Evolutionary conservation across 2,113 vertebrate genomes (phyloP).

Genomic region (Chaetodon trifascialis): DNA sequence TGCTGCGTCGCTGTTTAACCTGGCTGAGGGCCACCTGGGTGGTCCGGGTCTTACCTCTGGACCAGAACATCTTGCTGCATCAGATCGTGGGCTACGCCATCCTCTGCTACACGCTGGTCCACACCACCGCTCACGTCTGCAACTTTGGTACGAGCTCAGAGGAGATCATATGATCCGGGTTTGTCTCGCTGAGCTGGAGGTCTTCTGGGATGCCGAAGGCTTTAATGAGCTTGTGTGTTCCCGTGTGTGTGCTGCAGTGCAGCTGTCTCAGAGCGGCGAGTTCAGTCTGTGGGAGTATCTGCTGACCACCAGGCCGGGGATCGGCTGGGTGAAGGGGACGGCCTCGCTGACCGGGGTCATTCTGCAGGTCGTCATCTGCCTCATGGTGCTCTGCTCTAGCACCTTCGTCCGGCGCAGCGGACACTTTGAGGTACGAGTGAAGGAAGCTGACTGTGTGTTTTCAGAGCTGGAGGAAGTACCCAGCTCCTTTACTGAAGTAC

Average conservation of each 20-base stretch:
- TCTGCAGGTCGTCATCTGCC: conserved; percentile 83
- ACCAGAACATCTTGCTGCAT: conserved; percentile 89
- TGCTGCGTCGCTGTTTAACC: conserved; percentile 90
- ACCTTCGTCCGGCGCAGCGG: conserved; percentile 88
- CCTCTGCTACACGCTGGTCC: conserved; percentile 77
- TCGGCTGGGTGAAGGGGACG: conserved; percentile 85
- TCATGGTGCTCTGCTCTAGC: conserved; percentile 89
- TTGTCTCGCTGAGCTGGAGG: too few relatives aligned
- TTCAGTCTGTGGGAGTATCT: conserved; percentile 87
- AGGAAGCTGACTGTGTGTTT: too few relatives aligned
- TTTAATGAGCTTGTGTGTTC: too few relatives aligned
- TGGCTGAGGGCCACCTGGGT: conserved; percentile 88
- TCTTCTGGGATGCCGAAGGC: too few relatives aligned
- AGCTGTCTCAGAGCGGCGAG: conserved; percentile 39
- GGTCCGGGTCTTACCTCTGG: conserved; percentile 87
- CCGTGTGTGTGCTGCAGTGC: conserved; percentile 69
- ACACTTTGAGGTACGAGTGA: conserved; percentile 87
- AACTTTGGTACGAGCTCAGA: conserved; percentile 85
- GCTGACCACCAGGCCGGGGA: conserved; percentile 82
- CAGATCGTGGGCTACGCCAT: conserved; percentile 89
- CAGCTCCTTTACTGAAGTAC: too few relatives aligned
- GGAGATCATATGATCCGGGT: too few relatives aligned
- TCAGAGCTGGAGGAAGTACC: too few relatives aligned
- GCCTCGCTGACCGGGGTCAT: conserved; percentile 85
- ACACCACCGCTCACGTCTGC: conserved; percentile 85